Conservation (phyloP, 2,888 invertebrate genomes). For the Ryuthela nishihirai region DNA sequence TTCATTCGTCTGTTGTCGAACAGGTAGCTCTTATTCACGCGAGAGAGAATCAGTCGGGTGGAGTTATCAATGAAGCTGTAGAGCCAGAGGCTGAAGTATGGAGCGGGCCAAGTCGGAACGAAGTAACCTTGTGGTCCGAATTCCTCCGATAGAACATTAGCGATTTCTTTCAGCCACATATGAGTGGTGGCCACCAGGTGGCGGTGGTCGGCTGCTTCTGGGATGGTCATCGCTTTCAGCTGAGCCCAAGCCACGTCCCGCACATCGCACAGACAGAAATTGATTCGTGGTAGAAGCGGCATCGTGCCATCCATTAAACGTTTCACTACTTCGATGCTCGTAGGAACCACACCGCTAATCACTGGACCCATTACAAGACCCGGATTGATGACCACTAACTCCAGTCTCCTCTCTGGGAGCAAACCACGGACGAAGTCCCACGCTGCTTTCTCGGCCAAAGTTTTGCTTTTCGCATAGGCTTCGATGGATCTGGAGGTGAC, state of each 20-base stretch:
- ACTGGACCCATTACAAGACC: constrained; percentile 54
- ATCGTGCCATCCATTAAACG: constrained; percentile 48
- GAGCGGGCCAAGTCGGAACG: constrained; percentile 51
- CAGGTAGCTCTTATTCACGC: constrained; percentile 46
- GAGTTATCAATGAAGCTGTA: constrained; percentile 51
- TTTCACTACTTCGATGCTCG: constrained; percentile 41
- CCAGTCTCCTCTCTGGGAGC: constrained; percentile 49
- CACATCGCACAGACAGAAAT: constrained; percentile 46
- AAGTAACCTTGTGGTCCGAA: constrained; percentile 44
- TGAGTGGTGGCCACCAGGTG: constrained; percentile 44
- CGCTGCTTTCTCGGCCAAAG: constrained; percentile 54
- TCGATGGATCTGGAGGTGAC: constrained; percentile 43
- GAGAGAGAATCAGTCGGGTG: constrained; percentile 50
- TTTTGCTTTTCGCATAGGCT: constrained; percentile 52
- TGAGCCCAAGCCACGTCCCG: constrained; percentile 51
- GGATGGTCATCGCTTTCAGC: constrained; percentile 47
- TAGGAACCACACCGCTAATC: constrained; percentile 42
- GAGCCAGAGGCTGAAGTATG: constrained; percentile 51
- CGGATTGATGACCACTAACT: constrained; percentile 54
- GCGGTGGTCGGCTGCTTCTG: constrained; percentile 49
- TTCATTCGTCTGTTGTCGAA: constrained; percentile 51
- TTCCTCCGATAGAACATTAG: constrained; percentile 47
- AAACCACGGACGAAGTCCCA: constrained; percentile 54
- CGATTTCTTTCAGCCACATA: constrained; percentile 51
- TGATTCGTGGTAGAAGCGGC: constrained; percentile 46